Base-by-base conservation (phyloP, 2,113 vertebrate species). In the Anolis carolinensis region DNA sequence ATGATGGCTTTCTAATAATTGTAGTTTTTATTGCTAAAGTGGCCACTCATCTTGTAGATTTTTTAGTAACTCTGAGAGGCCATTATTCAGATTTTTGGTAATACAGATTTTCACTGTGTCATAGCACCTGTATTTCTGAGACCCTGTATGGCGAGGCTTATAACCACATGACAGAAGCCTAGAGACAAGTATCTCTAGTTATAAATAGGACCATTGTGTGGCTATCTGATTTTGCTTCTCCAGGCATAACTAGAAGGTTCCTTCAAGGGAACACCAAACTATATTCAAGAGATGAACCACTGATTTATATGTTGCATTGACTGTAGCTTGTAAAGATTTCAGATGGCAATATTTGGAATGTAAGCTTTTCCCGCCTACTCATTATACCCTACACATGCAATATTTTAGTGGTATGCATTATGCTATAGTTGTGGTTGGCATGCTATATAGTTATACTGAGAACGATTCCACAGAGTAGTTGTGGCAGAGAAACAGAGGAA, bases 261-360 rank as follows among this genome's bases (percentile, higher is more conserved):
- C 34, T 44, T 18, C 7, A 36, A 27, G 16, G 2, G 23, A 18
- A 72, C 32, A 81, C 9, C 55, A 63, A 83, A 21, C 1, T 9
- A 16, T 10, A 30, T 34, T 70, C 4, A 85, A 39, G 27, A 75
- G 25, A 52, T 44, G 70, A 87, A 2, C 23, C 82, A 4, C 36
- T 36, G 1, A 75, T 25, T 25, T 70, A 30, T 44, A 44, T 52
- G 1, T 75, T 23, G 25, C 34, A 6, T 32, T 82, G 55, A 5
- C 3, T 84, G 70, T 72, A 85, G 20, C 70, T 21, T 32, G 4
- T 77, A 23, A 23, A 78, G 81, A 77, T 85, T 85, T n/a, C 79
- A 71, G 48, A 16, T n/a, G 7, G 78, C 21, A 50, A 21, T 13
- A 68, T 36, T 52, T 30, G 36, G 30, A 30, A 44, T 7, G 23